A percentile compares a stretch with the other conserved stretches of the same genome.
Conservation (phyloP, 2,888 invertebrate species). For the Lithophane socia region DNA sequence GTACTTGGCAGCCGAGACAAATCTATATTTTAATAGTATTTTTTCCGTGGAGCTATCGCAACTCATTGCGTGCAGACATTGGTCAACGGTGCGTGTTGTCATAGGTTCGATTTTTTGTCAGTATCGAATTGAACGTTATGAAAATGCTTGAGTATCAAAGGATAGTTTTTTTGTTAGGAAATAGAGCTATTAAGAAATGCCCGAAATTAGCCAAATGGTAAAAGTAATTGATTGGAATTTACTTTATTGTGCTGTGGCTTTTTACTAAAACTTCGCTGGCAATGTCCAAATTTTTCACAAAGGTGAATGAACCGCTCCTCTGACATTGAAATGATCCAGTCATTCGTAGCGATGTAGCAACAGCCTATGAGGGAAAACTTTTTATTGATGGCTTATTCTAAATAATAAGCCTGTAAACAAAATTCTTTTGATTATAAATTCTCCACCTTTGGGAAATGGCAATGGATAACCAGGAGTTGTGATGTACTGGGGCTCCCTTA, state of each 20-base stretch:
- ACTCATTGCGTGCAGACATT: constrained; percentile 80
- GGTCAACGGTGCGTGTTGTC: constrained; percentile 81
- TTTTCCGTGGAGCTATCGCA: constrained; percentile 76
- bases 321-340: constrained; percentile 56
- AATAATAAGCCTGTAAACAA: constrained; percentile 7
- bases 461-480: not conserved
- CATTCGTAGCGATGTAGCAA: constrained; percentile 54
- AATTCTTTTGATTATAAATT: not conserved
- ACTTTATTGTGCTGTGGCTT: constrained; percentile 4
- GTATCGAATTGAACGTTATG: constrained; percentile 47
- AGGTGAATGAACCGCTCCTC: constrained; percentile 46
- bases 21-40: constrained; percentile 83
- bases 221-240: constrained; percentile 13
- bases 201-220: constrained; percentile 19
- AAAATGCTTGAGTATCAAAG: constrained; percentile 49
- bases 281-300: constrained; percentile 41
- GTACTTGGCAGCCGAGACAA: constrained; percentile 84
- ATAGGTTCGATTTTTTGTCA: constrained; percentile 57
- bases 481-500: not conserved
- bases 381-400: constrained; percentile 13
- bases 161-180: constrained; percentile 17
- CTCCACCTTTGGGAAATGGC: not conserved
- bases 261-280: constrained; percentile 11
- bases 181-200: constrained; percentile 22
- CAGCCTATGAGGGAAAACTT: constrained; percentile 24